Percentiles rank a stretch among this genome's conserved stretches.
Evolutionary conservation across 2,797 vertebrate species (phyloP).

Genomic region (Scomberomorus guttatus): DNA sequence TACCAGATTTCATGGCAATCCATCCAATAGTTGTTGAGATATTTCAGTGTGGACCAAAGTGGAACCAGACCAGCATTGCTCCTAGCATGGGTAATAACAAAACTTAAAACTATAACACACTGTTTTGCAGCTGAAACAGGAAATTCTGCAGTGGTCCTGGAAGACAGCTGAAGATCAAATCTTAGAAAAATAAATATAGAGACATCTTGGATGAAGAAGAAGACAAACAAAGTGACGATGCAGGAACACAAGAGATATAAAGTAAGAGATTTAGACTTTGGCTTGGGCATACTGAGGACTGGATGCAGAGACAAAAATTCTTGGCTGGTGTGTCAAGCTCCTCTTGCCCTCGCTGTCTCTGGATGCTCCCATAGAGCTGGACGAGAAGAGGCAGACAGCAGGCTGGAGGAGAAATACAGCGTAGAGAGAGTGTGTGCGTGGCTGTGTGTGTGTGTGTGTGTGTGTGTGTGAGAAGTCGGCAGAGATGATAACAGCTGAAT

Average conservation of each 20-base stretch:
- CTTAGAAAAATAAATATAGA: background rate
- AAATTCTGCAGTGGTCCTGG: background rate
- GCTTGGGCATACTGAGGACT: background rate
- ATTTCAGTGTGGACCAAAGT: no score
- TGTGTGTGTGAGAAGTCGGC: background rate
- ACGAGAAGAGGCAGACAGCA: slow-evolving; percentile 15
- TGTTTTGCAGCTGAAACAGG: no score
- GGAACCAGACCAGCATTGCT: no score
- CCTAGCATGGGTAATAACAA: no score
- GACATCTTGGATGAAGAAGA: slow-evolving; percentile 8
- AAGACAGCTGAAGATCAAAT: slow-evolving; percentile 13
- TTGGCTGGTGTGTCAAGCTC: slow-evolving; percentile 27
- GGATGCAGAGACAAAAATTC: slow-evolving; percentile 33
- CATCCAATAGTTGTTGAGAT: no score
- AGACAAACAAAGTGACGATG: slow-evolving; percentile 34
- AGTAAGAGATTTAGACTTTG: slow-evolving; percentile 28
- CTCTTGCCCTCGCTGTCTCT: slow-evolving; percentile 23
- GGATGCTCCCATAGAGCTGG: slow-evolving; percentile 32
- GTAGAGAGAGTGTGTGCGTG: background rate
- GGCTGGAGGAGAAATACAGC: background rate
- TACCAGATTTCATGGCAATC: no score
- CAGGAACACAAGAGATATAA: slow-evolving; percentile 5
- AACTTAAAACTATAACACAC: no score
- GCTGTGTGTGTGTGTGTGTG: background rate
- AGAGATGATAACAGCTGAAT: slow-evolving; percentile 60